A percentile compares a stretch with the other conserved stretches of the same genome.
These are phyloP conservation scores for Agraylea sexmaculata DNA, from an alignment of 1,140 invertebrate genomes.

Conservation along the genomic window DNA sequence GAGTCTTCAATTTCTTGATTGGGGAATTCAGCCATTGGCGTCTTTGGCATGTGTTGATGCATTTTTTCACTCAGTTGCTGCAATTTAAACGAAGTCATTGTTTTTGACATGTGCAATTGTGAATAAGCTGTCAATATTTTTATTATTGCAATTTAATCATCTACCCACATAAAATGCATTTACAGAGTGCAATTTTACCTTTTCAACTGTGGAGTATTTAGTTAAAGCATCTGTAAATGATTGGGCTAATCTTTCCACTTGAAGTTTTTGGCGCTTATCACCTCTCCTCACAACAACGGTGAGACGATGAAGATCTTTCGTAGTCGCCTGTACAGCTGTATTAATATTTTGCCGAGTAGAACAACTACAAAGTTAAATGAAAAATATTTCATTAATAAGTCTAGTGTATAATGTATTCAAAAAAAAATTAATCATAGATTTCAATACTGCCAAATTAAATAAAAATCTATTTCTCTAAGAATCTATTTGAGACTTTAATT, in stretches of 20 bases:
- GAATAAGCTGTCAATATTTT: too few relatives aligned
- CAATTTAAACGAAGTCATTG: slow-evolving; percentile 19
- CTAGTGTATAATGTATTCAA: too few relatives aligned
- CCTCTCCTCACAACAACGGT: slow-evolving; percentile 51
- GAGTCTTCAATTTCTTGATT: slow-evolving; percentile 31
- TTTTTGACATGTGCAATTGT: not conserved
- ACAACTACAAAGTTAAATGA: slow-evolving; percentile 1
- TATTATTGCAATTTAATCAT: slow-evolving; percentile 7
- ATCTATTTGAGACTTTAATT: too few relatives aligned
- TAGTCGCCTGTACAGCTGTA: slow-evolving; percentile 59
- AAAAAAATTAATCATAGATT: too few relatives aligned
- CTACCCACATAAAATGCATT: not conserved
- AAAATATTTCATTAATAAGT: too few relatives aligned
- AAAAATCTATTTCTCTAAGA: too few relatives aligned
- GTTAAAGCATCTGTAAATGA: slow-evolving; percentile 69
- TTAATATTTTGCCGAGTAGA: slow-evolving; percentile 70
- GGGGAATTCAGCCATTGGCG: slow-evolving; percentile 21
- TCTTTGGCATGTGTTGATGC: slow-evolving; percentile 56
- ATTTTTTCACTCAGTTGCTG: slow-evolving; percentile 64
- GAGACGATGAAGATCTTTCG: slow-evolving; percentile 57
- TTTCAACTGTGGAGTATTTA: slow-evolving; percentile 66
- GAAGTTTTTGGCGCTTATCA: slow-evolving; percentile 68
- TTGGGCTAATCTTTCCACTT: slow-evolving; percentile 68
- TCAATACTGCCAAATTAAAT: too few relatives aligned
- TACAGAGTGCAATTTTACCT: slow-evolving; percentile 38